Percentiles rank a stretch among this genome's conserved stretches.
Evolutionary conservation across 2,113 vertebrate species (phyloP).

Genomic region (Rutilus rutilus): DNA sequence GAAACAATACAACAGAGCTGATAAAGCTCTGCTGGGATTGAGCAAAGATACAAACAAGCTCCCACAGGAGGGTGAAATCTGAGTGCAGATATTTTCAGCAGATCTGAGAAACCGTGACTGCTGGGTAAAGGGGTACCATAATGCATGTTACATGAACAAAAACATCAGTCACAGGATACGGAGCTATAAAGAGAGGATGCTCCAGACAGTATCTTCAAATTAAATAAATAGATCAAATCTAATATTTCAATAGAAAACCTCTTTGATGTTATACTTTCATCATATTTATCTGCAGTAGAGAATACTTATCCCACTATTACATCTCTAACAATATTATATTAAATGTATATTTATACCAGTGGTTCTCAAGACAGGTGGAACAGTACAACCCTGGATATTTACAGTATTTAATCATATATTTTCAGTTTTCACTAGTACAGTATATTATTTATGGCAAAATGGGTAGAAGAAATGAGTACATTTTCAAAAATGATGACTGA

Average conservation of each 20-base stretch:
- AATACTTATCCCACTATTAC: not conserved
- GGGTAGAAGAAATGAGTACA: too few species aligned
- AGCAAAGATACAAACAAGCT: slow-evolving; percentile 34
- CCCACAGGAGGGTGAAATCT: not conserved
- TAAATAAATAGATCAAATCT: not conserved
- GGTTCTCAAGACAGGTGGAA: not conserved
- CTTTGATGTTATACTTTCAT: slow-evolving; percentile 1
- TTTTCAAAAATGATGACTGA: too few species aligned
- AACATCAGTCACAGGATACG: not conserved
- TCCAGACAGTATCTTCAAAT: not conserved
- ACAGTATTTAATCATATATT: not conserved
- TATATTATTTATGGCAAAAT: not conserved
- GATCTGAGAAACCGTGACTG: slow-evolving; percentile 16
- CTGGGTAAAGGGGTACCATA: not conserved
- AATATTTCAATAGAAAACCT: slow-evolving; percentile 3
- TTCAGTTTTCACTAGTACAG: not conserved
- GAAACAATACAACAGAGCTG: slow-evolving; percentile 10
- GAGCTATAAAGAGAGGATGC: slow-evolving; percentile 11
- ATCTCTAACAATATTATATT: not conserved
- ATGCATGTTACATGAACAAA: not conserved
- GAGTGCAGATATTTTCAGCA: slow-evolving; percentile 33
- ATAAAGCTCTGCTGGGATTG: slow-evolving; percentile 2
- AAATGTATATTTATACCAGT: not conserved
- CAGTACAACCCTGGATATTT: not conserved
- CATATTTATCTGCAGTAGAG: not conserved